Conservation (phyloP, 2,888 invertebrate genomes). For the Tenthredo amoena region DNA sequence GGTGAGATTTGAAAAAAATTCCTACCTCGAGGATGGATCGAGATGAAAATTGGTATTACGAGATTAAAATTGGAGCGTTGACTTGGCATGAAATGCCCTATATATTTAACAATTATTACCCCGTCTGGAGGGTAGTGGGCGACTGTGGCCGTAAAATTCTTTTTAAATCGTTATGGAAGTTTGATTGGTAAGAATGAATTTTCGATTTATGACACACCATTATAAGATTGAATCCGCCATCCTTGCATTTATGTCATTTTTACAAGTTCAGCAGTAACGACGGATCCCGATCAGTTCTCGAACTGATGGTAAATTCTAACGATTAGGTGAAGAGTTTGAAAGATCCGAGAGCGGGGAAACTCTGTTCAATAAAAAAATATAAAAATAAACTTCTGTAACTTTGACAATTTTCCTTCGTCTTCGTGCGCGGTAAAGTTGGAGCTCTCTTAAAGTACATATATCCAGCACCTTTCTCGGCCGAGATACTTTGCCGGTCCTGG, state of each 20-base stretch:
- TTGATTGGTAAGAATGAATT: neutral
- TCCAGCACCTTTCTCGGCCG: neutral
- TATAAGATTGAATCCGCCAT: neutral
- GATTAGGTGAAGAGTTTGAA: conserved; percentile 1
- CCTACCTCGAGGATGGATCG: neutral
- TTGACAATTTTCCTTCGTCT: neutral
- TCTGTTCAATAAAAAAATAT: neutral
- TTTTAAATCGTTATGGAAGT: neutral
- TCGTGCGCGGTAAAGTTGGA: neutral
- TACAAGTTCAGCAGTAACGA: neutral
- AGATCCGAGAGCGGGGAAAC: neutral
- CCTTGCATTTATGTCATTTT: neutral
- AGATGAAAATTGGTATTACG: neutral
- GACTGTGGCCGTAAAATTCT: neutral
- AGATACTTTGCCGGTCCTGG: neutral
- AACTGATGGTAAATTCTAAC: neutral
- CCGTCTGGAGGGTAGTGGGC: neutral
- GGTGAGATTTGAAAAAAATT: neutral
- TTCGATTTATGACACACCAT: neutral
- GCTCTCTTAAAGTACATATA: neutral
- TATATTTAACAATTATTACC: neutral
- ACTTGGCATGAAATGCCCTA: neutral
- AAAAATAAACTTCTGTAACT: conserved; percentile 16
- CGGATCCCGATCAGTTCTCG: neutral
- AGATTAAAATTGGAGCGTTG: neutral